These are phyloP conservation scores for Plestiodon gilberti DNA, from an alignment of 2,113 vertebrate genomes.

Conservation along the genomic window DNA sequence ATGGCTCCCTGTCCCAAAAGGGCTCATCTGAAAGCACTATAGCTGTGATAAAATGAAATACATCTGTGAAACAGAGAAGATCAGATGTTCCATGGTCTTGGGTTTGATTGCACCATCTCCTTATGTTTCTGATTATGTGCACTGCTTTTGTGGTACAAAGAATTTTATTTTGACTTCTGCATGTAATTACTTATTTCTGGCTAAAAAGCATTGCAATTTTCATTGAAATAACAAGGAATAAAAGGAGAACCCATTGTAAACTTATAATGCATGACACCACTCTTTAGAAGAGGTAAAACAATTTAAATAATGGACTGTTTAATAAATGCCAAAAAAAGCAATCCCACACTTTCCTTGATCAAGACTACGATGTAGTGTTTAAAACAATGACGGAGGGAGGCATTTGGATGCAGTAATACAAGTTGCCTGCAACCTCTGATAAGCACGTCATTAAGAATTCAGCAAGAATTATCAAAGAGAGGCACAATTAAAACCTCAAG, in stretches of 20 bases:
- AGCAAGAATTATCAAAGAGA: conserved; percentile 16
- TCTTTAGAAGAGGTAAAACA: conserved; percentile 51
- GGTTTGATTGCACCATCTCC: conserved; percentile 1
- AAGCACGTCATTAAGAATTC: conserved; percentile 53
- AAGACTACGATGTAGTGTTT: conserved; percentile 28
- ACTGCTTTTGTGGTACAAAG: not conserved
- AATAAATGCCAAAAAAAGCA: conserved; percentile 54
- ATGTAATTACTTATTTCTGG: conserved; percentile 39
- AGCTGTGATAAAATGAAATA: not conserved
- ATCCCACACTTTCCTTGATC: conserved; percentile 32
- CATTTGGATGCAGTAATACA: conserved; percentile 40
- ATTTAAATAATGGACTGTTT: conserved; percentile 53
- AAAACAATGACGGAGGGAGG: conserved; percentile 40
- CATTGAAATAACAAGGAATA: conserved; percentile 40
- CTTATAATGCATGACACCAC: conserved; percentile 46
- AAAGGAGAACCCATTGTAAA: conserved; percentile 44
- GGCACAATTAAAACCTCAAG: conserved; percentile 26
- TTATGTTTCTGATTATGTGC: not conserved
- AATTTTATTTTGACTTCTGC: not conserved
- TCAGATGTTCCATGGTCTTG: conserved; percentile 28
- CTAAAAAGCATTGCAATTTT: conserved; percentile 39
- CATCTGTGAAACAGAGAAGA: not conserved
- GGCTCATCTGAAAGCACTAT: not conserved
- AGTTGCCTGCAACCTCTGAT: conserved; percentile 40
- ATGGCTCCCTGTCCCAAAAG: too few species aligned